These are phyloP conservation scores for Sacculina carcini DNA, from an alignment of 2,888 invertebrate species.

Conservation along the genomic window DNA sequence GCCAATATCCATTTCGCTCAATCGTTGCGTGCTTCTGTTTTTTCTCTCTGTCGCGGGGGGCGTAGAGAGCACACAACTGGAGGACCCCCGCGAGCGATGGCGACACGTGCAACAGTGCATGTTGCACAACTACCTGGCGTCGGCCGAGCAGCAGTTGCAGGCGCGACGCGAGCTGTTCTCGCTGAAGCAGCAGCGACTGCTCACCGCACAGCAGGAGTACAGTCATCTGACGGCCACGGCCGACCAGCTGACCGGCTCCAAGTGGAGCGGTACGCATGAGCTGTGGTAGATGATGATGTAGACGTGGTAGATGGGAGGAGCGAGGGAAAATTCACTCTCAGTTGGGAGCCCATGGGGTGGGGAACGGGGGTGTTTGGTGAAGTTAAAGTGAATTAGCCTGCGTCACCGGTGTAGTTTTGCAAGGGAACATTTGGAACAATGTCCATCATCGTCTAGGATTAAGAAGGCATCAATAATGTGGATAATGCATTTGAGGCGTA, in stretches of 20 bases:
- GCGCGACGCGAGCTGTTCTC: constrained; percentile 90
- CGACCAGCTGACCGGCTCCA: constrained; percentile 56
- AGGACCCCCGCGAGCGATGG: constrained; percentile 93
- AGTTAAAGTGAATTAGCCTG: neutral
- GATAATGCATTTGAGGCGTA: no score
- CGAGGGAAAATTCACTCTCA: no score
- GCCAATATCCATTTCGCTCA: neutral
- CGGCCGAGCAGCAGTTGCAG: constrained; percentile 82
- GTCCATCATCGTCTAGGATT: no score
- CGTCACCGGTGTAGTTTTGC: neutral
- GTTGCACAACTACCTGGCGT: constrained; percentile 83
- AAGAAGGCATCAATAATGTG: no score
- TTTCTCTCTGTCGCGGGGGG: no score
- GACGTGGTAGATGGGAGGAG: no score
- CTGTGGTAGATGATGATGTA: no score
- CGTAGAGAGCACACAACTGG: constrained; percentile 79
- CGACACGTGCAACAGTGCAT: constrained; percentile 83
- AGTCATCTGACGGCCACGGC: constrained; percentile 66
- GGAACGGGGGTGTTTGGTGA: no score
- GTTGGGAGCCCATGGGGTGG: no score
- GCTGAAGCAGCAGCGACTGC: constrained; percentile 76
- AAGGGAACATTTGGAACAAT: no score
- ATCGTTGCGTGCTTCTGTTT: constrained; percentile 7
- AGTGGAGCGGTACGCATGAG: constrained; percentile 80
- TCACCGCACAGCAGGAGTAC: constrained; percentile 84